Evolutionary conservation across 2,888 invertebrate species (phyloP).

Genomic region (Hirtodrosophila confusa): DNA sequence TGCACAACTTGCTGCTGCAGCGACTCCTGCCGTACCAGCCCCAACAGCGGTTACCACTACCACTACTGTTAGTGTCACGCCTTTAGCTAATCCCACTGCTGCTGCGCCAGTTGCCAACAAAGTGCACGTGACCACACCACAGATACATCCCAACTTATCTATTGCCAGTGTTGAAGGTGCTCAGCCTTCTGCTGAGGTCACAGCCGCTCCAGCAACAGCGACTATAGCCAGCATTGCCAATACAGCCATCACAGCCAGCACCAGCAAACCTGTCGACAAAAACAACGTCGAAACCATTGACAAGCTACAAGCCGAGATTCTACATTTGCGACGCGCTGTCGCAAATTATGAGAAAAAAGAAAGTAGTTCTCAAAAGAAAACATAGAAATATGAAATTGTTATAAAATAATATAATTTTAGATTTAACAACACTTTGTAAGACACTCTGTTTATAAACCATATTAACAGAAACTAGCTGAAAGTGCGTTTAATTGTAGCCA

Average conservation of each 20-base stretch:
- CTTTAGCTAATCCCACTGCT: neutral
- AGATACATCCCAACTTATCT: constrained; percentile 60
- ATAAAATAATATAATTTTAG: constrained; percentile 1
- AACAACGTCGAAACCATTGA: constrained; percentile 33
- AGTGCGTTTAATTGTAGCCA: neutral
- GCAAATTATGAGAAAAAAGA: constrained; percentile 34
- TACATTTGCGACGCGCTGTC: constrained; percentile 74
- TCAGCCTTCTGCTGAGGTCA: neutral
- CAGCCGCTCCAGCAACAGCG: neutral
- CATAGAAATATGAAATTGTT: neutral
- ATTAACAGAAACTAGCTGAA: constrained; percentile 2
- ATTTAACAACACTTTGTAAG: neutral
- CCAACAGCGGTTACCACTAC: neutral
- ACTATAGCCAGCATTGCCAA: too few relatives aligned
- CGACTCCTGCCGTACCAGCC: neutral
- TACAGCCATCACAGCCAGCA: too few relatives aligned
- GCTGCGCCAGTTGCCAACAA: constrained; percentile 1
- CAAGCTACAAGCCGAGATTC: constrained; percentile 76
- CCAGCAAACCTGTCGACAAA: neutral
- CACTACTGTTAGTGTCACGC: neutral
- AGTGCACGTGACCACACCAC: constrained; percentile 51
- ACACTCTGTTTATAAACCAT: constrained; percentile 18
- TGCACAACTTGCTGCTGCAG: too few relatives aligned
- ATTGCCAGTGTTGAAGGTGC: constrained; percentile 67
- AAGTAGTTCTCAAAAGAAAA: neutral